Evolutionary conservation across 64 coral and sea anemone species (phyloP).

Genomic region (Montipora capricornis): DNA sequence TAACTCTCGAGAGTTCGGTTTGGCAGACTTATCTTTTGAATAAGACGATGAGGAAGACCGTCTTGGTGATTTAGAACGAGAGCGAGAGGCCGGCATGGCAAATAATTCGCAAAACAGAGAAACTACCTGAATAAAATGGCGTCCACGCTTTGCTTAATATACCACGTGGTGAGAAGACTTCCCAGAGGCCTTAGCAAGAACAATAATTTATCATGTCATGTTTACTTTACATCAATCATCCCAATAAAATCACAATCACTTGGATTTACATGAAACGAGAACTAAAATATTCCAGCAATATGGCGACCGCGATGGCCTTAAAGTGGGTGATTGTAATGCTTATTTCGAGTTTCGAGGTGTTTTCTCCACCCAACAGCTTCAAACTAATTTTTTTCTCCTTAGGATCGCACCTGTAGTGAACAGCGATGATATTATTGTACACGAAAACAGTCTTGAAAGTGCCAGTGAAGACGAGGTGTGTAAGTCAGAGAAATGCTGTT

Average conservation of each 20-base stretch:
- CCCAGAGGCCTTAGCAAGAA: slow-evolving; percentile 9
- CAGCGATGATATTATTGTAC: not conserved
- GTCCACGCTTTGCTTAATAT: not conserved
- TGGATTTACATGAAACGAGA: not conserved
- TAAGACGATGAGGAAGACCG: slow-evolving; percentile 2
- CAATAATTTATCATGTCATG: not conserved
- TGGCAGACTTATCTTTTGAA: slow-evolving; percentile 20
- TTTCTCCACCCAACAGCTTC: not conserved
- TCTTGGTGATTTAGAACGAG: slow-evolving; percentile 37
- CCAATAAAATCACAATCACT: not conserved
- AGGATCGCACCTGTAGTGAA: slow-evolving; percentile 35
- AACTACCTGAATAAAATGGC: not conserved
- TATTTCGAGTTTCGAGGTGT: not conserved
- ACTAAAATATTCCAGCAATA: not conserved
- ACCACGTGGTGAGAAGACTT: slow-evolving; percentile 5
- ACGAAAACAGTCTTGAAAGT: not conserved
- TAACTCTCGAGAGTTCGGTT: slow-evolving; percentile 49
- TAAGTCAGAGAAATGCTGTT: too few relatives aligned
- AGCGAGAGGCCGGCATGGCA: slow-evolving; percentile 33
- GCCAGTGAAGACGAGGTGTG: slow-evolving; percentile 22
- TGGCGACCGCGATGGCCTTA: slow-evolving; percentile 26
- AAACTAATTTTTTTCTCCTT: not conserved
- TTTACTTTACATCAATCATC: not conserved
- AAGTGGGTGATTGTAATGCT: not conserved
- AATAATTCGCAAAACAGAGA: not conserved